A percentile compares a stretch with the other conserved stretches of the same genome.
phyloP scores from a whole-genome alignment of 2,888 invertebrate species.

The Xestobium rufovillosum region DNA sequence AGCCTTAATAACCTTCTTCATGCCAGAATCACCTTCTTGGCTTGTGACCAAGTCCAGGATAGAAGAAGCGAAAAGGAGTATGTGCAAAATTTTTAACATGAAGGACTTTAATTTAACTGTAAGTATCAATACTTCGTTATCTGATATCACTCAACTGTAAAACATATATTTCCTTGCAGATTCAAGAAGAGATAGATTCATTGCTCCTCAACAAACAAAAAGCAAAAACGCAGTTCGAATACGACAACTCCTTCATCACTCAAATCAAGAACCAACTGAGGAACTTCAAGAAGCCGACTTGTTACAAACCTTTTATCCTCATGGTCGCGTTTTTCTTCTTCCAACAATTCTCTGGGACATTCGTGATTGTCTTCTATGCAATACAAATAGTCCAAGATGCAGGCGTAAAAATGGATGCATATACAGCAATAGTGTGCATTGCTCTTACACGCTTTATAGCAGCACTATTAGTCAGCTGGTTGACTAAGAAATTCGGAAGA shows the following conservation, averaged over 20 bases:
- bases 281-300: constrained; percentile 38
- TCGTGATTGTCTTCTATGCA: constrained; percentile 51
- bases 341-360: constrained; percentile 52
- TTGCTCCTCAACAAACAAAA: constrained; percentile 28
- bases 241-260: constrained; percentile 16
- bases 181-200: constrained; percentile 31
- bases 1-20: constrained; percentile 36
- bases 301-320: constrained; percentile 45
- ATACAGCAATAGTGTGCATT: constrained; percentile 46
- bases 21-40: constrained; percentile 53
- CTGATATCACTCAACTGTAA: too few relatives aligned
- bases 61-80: constrained; percentile 42
- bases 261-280: constrained; percentile 29
- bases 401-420: constrained; percentile 43
- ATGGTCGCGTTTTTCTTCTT: constrained; percentile 49
- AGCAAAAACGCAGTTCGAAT: constrained; percentile 3
- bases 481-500: constrained; percentile 51
- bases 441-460: constrained; percentile 45
- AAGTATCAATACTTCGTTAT: too few relatives aligned
- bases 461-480: constrained; percentile 41
- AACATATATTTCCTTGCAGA: too few relatives aligned
- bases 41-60: constrained; percentile 43
- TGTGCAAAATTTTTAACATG: constrained; percentile 42
- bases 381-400: constrained; percentile 46
- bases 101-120: constrained; percentile 24